These are phyloP conservation scores for Emydoidea blandingii DNA, from an alignment of 2,797 vertebrate genomes.

Conservation along the genomic window DNA sequence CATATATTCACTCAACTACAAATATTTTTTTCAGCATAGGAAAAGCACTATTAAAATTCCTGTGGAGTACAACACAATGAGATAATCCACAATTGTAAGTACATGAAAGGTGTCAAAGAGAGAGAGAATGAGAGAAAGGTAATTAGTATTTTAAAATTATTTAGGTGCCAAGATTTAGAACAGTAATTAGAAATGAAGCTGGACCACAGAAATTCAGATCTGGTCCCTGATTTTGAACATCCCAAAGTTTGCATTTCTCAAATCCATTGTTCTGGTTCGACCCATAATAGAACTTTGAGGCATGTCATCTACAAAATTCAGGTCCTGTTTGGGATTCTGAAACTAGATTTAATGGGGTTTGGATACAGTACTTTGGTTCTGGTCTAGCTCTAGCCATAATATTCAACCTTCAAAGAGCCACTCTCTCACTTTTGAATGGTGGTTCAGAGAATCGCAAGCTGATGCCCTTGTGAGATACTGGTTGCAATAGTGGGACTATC, in stretches of 20 bases:
- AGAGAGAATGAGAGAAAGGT: not conserved
- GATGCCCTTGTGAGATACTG: too few relatives aligned
- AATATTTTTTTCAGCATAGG: not conserved
- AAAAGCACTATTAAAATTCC: not conserved
- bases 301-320: conserved; percentile 12
- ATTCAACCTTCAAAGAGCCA: not conserved
- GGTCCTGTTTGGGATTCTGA: conserved; percentile 29
- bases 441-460: not conserved
- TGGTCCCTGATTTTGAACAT: not conserved
- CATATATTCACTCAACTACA: conserved; percentile 29
- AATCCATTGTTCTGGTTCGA: not conserved
- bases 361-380: not conserved
- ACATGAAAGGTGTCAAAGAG: too few relatives aligned
- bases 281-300: not conserved
- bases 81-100: not conserved
- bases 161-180: conserved; percentile 28
- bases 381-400: not conserved
- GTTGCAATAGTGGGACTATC: too few relatives aligned
- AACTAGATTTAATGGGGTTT: conserved; percentile 34
- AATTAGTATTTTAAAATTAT: conserved; percentile 33
- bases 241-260: conserved; percentile 2
- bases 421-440: not conserved
- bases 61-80: not conserved
- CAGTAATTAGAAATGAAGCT: not conserved
- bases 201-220: not conserved